These are phyloP conservation scores for Zapus hudsonius DNA, from an alignment of 2,113 vertebrate species.

Conservation along the genomic window DNA sequence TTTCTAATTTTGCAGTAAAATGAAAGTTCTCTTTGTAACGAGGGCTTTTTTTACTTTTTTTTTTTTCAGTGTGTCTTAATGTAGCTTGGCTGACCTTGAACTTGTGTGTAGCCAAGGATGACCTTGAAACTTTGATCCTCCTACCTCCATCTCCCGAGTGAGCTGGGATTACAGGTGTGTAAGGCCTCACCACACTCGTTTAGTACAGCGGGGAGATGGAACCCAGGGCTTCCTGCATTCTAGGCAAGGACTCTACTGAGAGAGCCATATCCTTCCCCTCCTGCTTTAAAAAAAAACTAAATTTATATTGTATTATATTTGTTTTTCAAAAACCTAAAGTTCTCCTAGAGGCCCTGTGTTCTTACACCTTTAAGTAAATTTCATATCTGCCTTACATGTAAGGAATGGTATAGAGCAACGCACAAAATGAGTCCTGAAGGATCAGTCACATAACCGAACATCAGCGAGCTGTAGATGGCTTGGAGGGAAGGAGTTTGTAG, in stretches of 20 bases:
- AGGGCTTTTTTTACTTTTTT: background rate
- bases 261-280: background rate
- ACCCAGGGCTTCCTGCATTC: background rate
- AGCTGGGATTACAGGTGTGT: background rate
- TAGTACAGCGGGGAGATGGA: too few species aligned
- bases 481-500: background rate
- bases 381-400: background rate
- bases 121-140: background rate
- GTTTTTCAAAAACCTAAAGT: background rate
- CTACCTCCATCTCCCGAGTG: background rate
- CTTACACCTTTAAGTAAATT: conserved; percentile 16
- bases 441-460: background rate
- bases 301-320: too few species aligned
- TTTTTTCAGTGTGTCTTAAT: too few species aligned
- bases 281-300: background rate
- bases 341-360: background rate
- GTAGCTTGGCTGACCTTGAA: background rate
- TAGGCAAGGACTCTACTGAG: background rate
- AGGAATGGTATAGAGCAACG: background rate
- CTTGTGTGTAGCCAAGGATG: background rate
- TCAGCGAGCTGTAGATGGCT: background rate
- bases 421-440: background rate
- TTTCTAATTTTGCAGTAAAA: conserved; percentile 72
- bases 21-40: conserved; percentile 28
- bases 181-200: too few species aligned